Percentiles rank a stretch among this genome's conserved stretches.
Evolutionary conservation across 1,140 invertebrate genomes (phyloP).

Genomic region (Nephila pilipes): DNA sequence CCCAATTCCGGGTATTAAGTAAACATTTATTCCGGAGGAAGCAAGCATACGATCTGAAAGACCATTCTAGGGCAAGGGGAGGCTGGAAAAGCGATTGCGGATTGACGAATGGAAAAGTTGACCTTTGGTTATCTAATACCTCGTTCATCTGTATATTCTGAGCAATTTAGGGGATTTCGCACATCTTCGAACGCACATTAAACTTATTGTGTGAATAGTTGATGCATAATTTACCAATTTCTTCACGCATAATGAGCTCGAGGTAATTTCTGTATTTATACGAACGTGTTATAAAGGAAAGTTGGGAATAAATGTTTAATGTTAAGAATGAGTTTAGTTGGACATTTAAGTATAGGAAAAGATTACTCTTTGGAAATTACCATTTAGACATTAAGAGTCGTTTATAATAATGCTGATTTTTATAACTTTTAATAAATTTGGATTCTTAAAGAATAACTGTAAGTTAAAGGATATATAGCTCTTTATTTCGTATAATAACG

Average conservation of each 20-base stretch:
- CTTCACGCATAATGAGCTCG: background rate
- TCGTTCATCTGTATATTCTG: background rate
- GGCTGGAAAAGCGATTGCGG: background rate
- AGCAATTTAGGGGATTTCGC: background rate
- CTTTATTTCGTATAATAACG: no score
- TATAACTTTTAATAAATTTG: no score
- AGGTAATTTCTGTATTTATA: background rate
- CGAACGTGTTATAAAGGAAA: background rate
- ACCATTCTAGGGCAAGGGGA: background rate
- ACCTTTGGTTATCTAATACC: conserved; percentile 25
- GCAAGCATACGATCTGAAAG: background rate
- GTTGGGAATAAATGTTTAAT: background rate
- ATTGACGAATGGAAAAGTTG: conserved; percentile 35
- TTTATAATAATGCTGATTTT: no score
- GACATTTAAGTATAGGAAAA: no score
- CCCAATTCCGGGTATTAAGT: conserved; percentile 16
- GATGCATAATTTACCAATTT: conserved; percentile 9
- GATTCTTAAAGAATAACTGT: no score
- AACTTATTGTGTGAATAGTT: background rate
- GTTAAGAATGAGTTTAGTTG: background rate
- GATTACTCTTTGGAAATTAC: no score
- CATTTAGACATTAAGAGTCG: no score
- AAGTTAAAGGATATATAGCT: no score
- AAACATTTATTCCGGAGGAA: conserved; percentile 38
- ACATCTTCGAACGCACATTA: background rate